Evolutionary conservation across 2,888 invertebrate species (phyloP), one percentile per base, ranked within the genome.

Genomic region (Synergus gifuensis): DNA sequence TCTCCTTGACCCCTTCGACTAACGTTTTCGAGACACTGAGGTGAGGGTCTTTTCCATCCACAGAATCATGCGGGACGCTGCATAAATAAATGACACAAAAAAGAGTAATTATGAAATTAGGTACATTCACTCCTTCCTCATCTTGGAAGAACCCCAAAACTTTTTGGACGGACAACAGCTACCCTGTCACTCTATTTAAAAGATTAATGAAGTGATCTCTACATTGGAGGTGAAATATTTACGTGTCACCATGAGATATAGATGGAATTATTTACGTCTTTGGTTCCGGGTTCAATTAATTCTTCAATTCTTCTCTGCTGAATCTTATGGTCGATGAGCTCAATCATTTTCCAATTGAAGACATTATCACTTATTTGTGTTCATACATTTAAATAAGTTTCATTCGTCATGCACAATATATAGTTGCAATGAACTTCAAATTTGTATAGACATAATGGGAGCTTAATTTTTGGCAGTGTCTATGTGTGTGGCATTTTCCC

Each of bases 11-110:
- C 22, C 22, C 49, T 28, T 12, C 12, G 28, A 73, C 28, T 54
- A 54, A 73, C 36, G 46, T 54, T 73, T 73, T 73, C 54, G 46
- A 49, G 22, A 69, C 46, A 9, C 69, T 14, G 14, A 69, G 28
- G 16, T 12, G 1, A 2, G 18, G 42, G 12, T 67, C 22, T 44
- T 46, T 67, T 69, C 69, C 28, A 46, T 28, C 3, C 0, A n/a
- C 66, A 42, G 16, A 64, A 40, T 40, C n/a, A 14, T 44, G 22
- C 11, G 16, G 28, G 7, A 0, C 5, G 3, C 49, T 73, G 54
- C 54, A 54, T 46, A 54, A 73, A 73, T 73, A 73, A 54, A 73
- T 69, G 28, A 28, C 16, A 22, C 4, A 16, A 36, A 54, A 73
- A 73, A 11, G 54, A 46, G 28, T 73, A 73, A 73, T 54, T 73